Percentiles rank a stretch among this genome's conserved stretches.
These are phyloP conservation scores for Oreohelix idahoensis DNA, from an alignment of 1,140 invertebrate species.

Conservation along the genomic window DNA sequence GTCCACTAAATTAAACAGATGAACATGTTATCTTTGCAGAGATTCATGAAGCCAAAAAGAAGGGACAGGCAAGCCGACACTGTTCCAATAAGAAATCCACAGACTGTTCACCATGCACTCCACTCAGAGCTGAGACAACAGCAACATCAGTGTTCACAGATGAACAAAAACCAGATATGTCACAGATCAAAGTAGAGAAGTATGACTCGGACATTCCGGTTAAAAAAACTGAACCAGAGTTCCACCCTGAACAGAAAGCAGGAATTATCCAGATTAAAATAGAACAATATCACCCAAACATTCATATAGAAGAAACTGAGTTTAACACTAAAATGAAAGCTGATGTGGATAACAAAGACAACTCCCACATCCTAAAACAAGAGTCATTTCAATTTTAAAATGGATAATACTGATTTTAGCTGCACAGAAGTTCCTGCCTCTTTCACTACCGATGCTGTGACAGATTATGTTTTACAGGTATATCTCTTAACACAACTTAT, in stretches of 20 bases:
- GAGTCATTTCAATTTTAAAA: background rate
- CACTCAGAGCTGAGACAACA: constrained; percentile 40
- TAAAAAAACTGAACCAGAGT: too few species aligned
- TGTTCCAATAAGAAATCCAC: constrained; percentile 42
- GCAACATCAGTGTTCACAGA: constrained; percentile 20
- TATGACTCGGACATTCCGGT: constrained; percentile 11
- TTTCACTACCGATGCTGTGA: constrained; percentile 20
- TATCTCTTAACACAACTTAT: background rate
- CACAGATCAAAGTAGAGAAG: constrained; percentile 25
- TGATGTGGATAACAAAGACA: background rate
- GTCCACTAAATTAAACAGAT: too few species aligned
- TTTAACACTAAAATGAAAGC: background rate
- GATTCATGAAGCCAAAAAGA: constrained; percentile 62
- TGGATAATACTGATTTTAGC: background rate
- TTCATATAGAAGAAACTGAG: background rate
- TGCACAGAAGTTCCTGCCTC: background rate
- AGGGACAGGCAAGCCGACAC: constrained; percentile 59
- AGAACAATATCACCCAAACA: too few species aligned
- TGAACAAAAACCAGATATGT: background rate
- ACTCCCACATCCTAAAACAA: background rate
- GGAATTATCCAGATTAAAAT: too few species aligned
- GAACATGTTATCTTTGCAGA: constrained; percentile 53
- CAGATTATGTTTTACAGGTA: constrained; percentile 39
- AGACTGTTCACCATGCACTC: constrained; percentile 18
- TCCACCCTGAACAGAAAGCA: too few species aligned